These are phyloP conservation scores for Melanotus villosus DNA, from an alignment of 2,888 invertebrate species.

Conservation along the genomic window DNA sequence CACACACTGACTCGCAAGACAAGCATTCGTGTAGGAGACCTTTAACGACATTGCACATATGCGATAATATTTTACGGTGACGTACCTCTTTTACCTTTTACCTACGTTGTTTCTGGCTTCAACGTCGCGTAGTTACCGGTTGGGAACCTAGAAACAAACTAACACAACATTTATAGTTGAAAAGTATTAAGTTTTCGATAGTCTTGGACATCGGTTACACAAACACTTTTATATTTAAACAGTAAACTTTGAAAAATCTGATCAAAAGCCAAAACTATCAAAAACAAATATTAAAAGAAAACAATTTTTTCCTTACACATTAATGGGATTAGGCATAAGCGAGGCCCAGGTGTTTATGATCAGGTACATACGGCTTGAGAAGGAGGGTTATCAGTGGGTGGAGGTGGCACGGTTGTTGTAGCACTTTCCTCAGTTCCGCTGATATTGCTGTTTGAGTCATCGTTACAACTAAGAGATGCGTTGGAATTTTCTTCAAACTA, in stretches of 20 bases:
- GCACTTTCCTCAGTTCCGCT: slow-evolving; percentile 59
- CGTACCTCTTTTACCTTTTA: slow-evolving; percentile 25
- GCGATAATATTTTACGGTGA: slow-evolving; percentile 66
- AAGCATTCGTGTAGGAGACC: background rate
- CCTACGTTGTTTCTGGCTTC: background rate
- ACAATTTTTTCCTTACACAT: slow-evolving; percentile 21
- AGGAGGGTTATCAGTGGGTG: slow-evolving; percentile 44
- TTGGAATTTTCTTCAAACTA: slow-evolving; percentile 69
- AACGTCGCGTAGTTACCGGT: slow-evolving; percentile 9
- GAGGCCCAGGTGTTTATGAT: slow-evolving; percentile 47
- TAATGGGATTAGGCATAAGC: slow-evolving; percentile 18
- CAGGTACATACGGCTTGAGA: slow-evolving; percentile 63
- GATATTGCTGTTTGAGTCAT: slow-evolving; percentile 68
- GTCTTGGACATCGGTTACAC: slow-evolving; percentile 5
- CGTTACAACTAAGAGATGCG: slow-evolving; percentile 66
- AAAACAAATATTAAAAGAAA: background rate
- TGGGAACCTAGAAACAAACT: slow-evolving; percentile 39
- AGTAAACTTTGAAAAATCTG: background rate
- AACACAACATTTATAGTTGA: slow-evolving; percentile 37
- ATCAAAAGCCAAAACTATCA: background rate
- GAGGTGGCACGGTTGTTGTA: background rate
- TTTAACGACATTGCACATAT: slow-evolving; percentile 57
- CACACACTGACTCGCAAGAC: slow-evolving; percentile 3
- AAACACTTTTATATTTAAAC: background rate
- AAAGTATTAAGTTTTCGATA: slow-evolving; percentile 6